A percentile compares a stretch with the other conserved stretches of the same genome.
Conservation (phyloP, 2,113 vertebrate genomes). For the Spheniscus mendiculus region DNA sequence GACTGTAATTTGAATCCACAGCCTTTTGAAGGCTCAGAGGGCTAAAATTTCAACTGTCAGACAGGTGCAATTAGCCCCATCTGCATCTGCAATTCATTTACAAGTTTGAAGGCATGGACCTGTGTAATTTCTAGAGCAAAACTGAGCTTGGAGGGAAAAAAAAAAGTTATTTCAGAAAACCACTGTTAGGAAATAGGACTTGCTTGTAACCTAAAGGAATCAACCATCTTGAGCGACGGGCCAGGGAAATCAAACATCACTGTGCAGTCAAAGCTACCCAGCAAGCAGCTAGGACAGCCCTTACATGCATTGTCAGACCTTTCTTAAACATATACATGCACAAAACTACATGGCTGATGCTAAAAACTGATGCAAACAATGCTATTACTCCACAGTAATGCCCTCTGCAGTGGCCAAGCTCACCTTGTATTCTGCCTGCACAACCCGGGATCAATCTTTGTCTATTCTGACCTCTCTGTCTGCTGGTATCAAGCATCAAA, state of each 20-base stretch:
- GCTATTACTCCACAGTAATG: not conserved
- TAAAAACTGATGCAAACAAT: rapidly evolving
- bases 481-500: not conserved
- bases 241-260: not conserved
- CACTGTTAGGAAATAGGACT: not conserved
- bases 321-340: not conserved
- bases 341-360: not conserved
- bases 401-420: not conserved
- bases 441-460: not conserved
- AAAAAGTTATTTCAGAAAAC: not conserved
- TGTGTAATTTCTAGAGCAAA: not conserved
- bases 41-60: not conserved
- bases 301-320: not conserved
- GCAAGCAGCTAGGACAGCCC: not conserved
- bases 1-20: not conserved
- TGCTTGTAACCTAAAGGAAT: not conserved
- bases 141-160: not conserved
- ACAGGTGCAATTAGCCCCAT: not conserved
- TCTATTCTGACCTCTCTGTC: not conserved
- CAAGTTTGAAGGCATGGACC: not conserved
- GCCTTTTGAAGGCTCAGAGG: not conserved
- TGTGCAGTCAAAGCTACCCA: not conserved
- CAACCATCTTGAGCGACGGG: not conserved
- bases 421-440: not conserved
- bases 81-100: not conserved